These are phyloP conservation scores for Clarias batrachus DNA, from an alignment of 2,113 vertebrate genomes.

Conservation along the genomic window DNA sequence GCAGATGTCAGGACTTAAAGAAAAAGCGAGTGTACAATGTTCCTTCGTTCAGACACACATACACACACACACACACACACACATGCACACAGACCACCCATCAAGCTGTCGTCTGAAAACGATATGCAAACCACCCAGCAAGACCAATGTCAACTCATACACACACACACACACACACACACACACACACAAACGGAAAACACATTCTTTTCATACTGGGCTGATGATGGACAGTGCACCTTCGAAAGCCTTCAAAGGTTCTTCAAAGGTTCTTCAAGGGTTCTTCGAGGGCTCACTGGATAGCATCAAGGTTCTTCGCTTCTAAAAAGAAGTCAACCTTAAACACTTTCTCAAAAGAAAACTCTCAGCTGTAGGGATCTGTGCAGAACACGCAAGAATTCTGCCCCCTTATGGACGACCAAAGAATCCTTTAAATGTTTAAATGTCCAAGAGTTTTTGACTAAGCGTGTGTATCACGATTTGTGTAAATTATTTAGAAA, in stretches of 20 bases:
- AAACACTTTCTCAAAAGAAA: neutral
- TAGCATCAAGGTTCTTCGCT: neutral
- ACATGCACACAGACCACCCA: slow-evolving; percentile 76
- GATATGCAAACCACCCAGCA: slow-evolving; percentile 81
- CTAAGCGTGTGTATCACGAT: neutral
- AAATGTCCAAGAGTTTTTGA: neutral
- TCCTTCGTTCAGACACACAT: slow-evolving; percentile 38
- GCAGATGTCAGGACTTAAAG: slow-evolving; percentile 52
- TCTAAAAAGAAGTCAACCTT: neutral
- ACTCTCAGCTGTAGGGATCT: neutral
- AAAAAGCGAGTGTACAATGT: slow-evolving; percentile 38
- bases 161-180: neutral
- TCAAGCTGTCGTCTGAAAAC: slow-evolving; percentile 74
- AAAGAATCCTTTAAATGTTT: neutral
- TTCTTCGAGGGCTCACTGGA: neutral
- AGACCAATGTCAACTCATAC: slow-evolving; percentile 63
- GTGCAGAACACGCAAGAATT: neutral
- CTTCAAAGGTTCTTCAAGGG: slow-evolving; percentile 18
- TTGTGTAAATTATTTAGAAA: neutral
- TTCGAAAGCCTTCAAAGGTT: neutral
- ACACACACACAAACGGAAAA: neutral
- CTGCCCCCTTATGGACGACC: neutral
- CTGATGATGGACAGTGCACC: slow-evolving; percentile 27
- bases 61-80: slow-evolving; percentile 24
- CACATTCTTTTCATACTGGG: neutral